Percentiles rank a stretch among this genome's conserved stretches.
phyloP scores from a whole-genome alignment of 2,113 vertebrate genomes.

The Spea bombifrons region DNA sequence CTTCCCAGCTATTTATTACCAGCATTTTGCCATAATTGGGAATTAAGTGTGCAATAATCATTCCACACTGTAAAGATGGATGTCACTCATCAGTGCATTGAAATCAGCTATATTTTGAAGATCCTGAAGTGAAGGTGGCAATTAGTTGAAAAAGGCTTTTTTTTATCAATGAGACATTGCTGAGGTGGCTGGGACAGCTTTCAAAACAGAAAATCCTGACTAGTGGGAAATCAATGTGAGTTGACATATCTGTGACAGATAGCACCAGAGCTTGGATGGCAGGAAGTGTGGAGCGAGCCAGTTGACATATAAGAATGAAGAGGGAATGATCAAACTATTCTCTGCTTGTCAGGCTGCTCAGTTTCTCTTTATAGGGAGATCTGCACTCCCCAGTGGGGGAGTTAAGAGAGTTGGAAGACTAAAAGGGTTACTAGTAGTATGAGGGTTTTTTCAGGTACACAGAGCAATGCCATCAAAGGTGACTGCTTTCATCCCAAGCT shows the following conservation, averaged over 20 bases:
- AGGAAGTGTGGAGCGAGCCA: background rate
- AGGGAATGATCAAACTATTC: background rate
- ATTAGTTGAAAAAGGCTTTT: background rate
- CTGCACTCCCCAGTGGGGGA: background rate
- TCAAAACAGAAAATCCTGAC: background rate
- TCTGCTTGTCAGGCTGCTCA: background rate
- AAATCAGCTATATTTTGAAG: background rate
- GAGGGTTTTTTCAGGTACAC: background rate
- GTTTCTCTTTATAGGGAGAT: background rate
- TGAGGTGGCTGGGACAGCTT: background rate
- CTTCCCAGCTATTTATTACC: background rate
- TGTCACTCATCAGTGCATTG: background rate
- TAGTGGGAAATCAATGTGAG: background rate
- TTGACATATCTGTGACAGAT: background rate
- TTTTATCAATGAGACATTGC: background rate
- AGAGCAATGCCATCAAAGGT: constrained; percentile 1
- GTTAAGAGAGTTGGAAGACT: background rate
- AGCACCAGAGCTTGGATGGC: background rate
- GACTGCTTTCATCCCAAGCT: constrained; percentile 9
- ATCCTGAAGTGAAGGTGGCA: background rate
- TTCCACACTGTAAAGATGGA: background rate
- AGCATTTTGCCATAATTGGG: background rate
- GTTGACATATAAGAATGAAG: background rate
- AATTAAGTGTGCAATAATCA: background rate
- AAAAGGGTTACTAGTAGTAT: constrained; percentile 6